phyloP scores from a whole-genome alignment of 2,797 vertebrate species.

The Pogonophryne albipinna region DNA sequence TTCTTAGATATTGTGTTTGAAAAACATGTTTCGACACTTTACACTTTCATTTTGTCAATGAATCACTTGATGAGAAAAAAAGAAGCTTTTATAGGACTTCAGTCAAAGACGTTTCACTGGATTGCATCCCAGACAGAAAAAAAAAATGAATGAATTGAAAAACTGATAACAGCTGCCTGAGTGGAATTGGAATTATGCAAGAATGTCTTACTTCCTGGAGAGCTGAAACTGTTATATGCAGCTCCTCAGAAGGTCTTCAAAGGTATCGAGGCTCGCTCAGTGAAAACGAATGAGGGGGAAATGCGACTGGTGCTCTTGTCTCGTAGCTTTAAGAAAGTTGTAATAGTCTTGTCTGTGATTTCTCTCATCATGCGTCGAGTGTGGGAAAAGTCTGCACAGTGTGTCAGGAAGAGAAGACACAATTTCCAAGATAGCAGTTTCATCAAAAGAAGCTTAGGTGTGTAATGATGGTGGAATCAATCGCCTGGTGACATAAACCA shows the following conservation, averaged over 20 bases:
- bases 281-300: conserved; percentile 32
- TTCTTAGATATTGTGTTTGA: conserved; percentile 30
- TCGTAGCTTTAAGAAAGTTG: conserved; percentile 48
- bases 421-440: conserved; percentile 62
- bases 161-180: conserved; percentile 43
- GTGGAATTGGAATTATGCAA: conserved; percentile 47
- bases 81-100: conserved; percentile 9
- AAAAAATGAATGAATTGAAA: conserved; percentile 38
- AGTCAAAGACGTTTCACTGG: conserved; percentile 28
- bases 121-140: conserved; percentile 14
- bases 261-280: conserved; percentile 27
- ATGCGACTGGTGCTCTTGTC: conserved; percentile 40
- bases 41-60: conserved; percentile 27
- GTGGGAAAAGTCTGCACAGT: conserved; percentile 23
- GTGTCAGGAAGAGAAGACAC: conserved; percentile 35
- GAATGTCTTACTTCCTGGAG: conserved; percentile 39
- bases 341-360: conserved; percentile 52
- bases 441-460: conserved; percentile 67
- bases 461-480: conserved; percentile 63
- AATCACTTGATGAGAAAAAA: no score
- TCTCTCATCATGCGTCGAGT: conserved; percentile 43
- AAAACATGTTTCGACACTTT: conserved; percentile 21
- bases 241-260: conserved; percentile 51
- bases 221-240: conserved; percentile 41
- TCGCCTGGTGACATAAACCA: conserved; percentile 52